A percentile compares a stretch with the other conserved stretches of the same genome.
phyloP scores from a whole-genome alignment of 2,888 invertebrate species.

The Lomographa bimaculata region DNA sequence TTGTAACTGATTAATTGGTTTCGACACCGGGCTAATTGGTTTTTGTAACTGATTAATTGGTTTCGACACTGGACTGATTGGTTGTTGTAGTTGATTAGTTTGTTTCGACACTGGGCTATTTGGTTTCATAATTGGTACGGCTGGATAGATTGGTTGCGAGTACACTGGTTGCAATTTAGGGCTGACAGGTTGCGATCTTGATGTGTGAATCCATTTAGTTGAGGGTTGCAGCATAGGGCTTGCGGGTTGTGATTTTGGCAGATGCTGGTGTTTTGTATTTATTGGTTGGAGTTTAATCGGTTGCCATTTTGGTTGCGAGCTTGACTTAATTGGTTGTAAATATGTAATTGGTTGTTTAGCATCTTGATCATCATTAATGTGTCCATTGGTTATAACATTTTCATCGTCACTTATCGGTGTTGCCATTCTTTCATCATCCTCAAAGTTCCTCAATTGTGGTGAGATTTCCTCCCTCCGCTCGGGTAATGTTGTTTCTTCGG shows the following conservation, averaged over 20 bases:
- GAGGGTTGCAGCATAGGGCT: constrained; percentile 14
- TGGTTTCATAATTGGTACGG: constrained; percentile 6
- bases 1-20: too few relatives aligned
- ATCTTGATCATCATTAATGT: too few relatives aligned
- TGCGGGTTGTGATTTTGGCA: constrained; percentile 15
- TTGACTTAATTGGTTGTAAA: constrained; percentile 6
- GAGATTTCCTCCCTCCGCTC: constrained; percentile 50
- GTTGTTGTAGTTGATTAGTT: constrained; percentile 4
- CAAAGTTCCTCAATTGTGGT: constrained; percentile 54
- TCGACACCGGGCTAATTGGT: constrained; percentile 3
- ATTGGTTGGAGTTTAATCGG: constrained; percentile 5
- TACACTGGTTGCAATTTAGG: constrained; percentile 10
- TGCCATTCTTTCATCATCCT: constrained; percentile 48
- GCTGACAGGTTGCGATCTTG: constrained; percentile 7
- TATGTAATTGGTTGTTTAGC: constrained; percentile 1
- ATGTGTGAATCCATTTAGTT: neutral
- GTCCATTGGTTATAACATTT: constrained; percentile 3
- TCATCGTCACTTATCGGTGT: constrained; percentile 62
- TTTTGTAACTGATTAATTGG: constrained; percentile 5
- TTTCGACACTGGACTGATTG: constrained; percentile 10
- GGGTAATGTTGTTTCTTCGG: constrained; percentile 40
- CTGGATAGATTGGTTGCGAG: neutral
- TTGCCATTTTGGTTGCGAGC: neutral
- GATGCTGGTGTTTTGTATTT: constrained; percentile 3
- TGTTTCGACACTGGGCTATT: constrained; percentile 2